Conservation (phyloP, 2,113 vertebrate species). For the Hippolais icterina region DNA sequence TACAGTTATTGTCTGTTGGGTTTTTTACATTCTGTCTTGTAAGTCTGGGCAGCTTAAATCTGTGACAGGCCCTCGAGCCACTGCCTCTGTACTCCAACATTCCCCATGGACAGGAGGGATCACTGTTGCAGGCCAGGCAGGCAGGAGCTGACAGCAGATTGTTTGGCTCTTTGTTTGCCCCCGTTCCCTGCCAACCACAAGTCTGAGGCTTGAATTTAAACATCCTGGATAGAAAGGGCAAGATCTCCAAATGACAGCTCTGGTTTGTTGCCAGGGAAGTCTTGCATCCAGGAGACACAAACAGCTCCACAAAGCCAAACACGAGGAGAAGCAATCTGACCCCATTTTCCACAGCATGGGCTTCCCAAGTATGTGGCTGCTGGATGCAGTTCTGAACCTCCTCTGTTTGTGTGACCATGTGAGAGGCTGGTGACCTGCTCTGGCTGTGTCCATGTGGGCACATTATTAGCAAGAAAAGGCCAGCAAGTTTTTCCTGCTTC, state of each 20-base stretch:
- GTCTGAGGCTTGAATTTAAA: conserved; percentile 1
- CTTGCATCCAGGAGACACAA: conserved; percentile 18
- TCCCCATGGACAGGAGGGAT: not conserved
- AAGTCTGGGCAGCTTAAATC: not conserved
- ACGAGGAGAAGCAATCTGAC: not conserved
- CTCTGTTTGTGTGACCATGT: not conserved
- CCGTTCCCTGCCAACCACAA: not conserved
- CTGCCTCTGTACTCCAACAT: not conserved
- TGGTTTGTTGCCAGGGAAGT: not conserved
- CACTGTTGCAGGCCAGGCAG: not conserved
- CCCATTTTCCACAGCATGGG: not conserved
- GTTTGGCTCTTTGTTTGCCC: not conserved
- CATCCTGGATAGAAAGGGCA: not conserved
- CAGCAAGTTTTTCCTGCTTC: not conserved
- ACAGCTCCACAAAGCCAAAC: not conserved
- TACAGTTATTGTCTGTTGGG: not conserved
- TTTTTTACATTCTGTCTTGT: not conserved
- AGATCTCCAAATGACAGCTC: not conserved
- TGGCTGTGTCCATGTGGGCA: not conserved
- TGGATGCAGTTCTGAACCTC: not conserved
- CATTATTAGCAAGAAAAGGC: not conserved
- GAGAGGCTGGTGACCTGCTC: not conserved
- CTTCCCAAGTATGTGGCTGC: not conserved
- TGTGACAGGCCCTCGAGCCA: fast-evolving
- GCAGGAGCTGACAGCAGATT: not conserved